phyloP scores from a whole-genome alignment of 2,888 invertebrate genomes.

The Plutella xylostella region DNA sequence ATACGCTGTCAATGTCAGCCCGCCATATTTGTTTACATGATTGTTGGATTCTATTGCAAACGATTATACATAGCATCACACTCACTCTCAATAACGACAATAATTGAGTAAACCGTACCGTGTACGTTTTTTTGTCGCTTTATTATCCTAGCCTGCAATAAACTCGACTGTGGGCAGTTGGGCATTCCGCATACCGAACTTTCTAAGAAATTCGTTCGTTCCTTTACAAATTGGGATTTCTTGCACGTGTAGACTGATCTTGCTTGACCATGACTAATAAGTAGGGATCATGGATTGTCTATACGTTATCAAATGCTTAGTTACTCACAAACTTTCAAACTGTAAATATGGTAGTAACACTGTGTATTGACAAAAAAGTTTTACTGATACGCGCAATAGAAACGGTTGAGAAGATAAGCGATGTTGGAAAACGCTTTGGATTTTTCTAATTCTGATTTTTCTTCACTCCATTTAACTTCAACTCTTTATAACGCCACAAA shows the following conservation, averaged over 20 bases:
- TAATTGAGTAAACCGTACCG: slow-evolving; percentile 5
- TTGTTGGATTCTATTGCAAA: too few relatives aligned
- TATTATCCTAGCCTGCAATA: slow-evolving; percentile 2
- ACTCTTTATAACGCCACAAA: slow-evolving; percentile 2
- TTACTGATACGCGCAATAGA: too few relatives aligned
- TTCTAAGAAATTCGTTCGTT: slow-evolving; percentile 9
- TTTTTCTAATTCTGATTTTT: slow-evolving; percentile 2
- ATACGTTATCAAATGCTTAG: not conserved
- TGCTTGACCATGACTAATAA: slow-evolving; percentile 1
- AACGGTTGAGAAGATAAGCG: not conserved
- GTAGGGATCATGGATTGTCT: too few relatives aligned
- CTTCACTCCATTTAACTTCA: slow-evolving; percentile 5
- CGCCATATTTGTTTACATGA: too few relatives aligned
- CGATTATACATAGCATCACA: slow-evolving; percentile 11
- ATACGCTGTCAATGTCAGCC: too few relatives aligned
- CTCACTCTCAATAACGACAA: slow-evolving; percentile 13
- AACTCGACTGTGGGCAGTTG: slow-evolving; percentile 1
- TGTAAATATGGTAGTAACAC: too few relatives aligned
- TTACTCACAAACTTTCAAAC: not conserved
- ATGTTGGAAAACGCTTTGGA: too few relatives aligned
- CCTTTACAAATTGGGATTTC: slow-evolving; percentile 14
- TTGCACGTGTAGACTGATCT: slow-evolving; percentile 8
- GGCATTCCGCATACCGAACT: not conserved
- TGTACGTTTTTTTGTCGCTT: slow-evolving; percentile 1
- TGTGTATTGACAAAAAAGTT: not conserved